Conservation (phyloP, 2,113 vertebrate genomes). For the Azemiops feae region DNA sequence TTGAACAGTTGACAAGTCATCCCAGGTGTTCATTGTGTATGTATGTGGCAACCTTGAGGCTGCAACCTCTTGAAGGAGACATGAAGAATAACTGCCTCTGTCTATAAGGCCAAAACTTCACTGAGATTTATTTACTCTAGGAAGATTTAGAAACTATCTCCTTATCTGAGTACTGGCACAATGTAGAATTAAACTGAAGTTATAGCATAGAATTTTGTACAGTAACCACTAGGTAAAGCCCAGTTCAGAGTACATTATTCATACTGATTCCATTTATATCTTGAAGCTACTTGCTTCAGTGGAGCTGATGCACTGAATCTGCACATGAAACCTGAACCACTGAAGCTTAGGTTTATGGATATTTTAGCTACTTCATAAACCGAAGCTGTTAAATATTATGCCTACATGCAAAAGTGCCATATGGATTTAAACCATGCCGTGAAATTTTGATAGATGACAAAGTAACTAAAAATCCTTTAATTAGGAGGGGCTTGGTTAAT, state of each 20-base stretch:
- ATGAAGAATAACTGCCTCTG: background rate
- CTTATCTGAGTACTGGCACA: background rate
- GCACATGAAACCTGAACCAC: background rate
- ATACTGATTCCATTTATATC: background rate
- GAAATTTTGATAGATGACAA: background rate
- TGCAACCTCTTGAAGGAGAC: background rate
- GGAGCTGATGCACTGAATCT: background rate
- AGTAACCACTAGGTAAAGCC: background rate
- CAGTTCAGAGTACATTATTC: background rate
- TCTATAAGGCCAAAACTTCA: background rate
- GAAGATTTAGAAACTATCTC: background rate
- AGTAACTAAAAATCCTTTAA: background rate
- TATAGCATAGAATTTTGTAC: background rate
- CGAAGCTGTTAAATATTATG: background rate
- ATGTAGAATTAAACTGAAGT: background rate
- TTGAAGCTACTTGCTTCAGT: background rate
- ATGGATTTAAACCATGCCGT: background rate
- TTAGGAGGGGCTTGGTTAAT: background rate
- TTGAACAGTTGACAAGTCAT: background rate
- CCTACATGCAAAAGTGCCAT: background rate
- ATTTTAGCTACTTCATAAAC: background rate
- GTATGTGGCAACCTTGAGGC: background rate
- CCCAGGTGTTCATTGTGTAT: background rate
- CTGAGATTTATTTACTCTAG: background rate
- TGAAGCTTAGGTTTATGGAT: background rate